Evolutionary conservation across 1,140 invertebrate species (phyloP).

Genomic region (Tenebrio molitor): DNA sequence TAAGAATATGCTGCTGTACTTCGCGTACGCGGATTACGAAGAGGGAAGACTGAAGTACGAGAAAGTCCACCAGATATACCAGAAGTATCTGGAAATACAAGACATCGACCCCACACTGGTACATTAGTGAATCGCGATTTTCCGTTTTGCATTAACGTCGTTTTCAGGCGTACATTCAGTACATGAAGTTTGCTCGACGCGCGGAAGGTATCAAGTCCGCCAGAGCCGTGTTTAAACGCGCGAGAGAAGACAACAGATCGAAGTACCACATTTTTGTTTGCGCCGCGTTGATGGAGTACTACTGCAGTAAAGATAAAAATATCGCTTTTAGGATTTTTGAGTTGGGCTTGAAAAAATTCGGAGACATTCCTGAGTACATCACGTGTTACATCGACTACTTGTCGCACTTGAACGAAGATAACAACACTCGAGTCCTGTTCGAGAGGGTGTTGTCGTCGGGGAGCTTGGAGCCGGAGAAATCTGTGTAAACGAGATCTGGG

Average conservation of each 20-base stretch:
- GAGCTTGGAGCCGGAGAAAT: slow-evolving; percentile 92
- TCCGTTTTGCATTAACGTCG: too few species aligned
- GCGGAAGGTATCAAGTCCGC: slow-evolving; percentile 99
- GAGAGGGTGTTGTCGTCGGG: slow-evolving; percentile 96
- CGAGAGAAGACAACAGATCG: slow-evolving; percentile 89
- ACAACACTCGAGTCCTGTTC: slow-evolving; percentile 98
- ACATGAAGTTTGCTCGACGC: slow-evolving; percentile 98
- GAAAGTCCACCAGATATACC: slow-evolving; percentile 97
- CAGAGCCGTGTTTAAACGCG: slow-evolving; percentile 93
- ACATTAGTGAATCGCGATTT: slow-evolving; percentile 57
- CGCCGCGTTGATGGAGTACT: slow-evolving; percentile 99
- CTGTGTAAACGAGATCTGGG: slow-evolving; percentile 77
- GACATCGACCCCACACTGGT: slow-evolving; percentile 96
- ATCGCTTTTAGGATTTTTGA: slow-evolving; percentile 99
- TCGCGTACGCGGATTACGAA: slow-evolving; percentile 99
- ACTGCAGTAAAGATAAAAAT: slow-evolving; percentile 99
- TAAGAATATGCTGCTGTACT: slow-evolving; percentile 94
- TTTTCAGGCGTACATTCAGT: slow-evolving; percentile 93
- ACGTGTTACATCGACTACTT: slow-evolving; percentile 97
- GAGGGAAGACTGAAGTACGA: slow-evolving; percentile 97
- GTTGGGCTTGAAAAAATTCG: slow-evolving; percentile 96
- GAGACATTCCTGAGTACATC: slow-evolving; percentile 94
- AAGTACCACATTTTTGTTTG: slow-evolving; percentile 96
- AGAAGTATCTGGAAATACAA: slow-evolving; percentile 88
- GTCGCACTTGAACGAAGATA: slow-evolving; percentile 99